phyloP scores from a whole-genome alignment of 2,888 invertebrate genomes.

The Camponotus fellah region DNA sequence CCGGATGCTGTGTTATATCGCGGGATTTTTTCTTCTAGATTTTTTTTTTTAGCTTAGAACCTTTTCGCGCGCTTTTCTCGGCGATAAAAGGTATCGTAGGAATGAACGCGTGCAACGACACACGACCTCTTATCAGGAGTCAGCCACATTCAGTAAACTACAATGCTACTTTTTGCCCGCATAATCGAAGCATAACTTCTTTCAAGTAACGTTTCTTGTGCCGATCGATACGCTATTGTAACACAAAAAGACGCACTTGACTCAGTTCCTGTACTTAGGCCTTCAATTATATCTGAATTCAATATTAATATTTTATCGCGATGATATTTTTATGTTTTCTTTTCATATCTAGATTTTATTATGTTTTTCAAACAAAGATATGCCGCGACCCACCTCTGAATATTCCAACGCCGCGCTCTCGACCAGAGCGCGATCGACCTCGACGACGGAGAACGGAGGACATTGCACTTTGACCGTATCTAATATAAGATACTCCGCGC shows the following conservation, averaged over 20 bases:
- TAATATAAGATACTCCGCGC: conserved; percentile 73
- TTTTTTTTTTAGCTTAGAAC: conserved; percentile 41
- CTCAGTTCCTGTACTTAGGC: conserved; percentile 7
- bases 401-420: conserved; percentile 60
- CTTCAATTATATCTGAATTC: conserved; percentile 20
- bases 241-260: conserved; percentile 20
- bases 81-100: neutral
- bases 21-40: conserved; percentile 53
- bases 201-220: neutral
- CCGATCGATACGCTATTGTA: conserved; percentile 6
- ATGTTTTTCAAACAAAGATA: conserved; percentile 39
- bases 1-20: conserved; percentile 55
- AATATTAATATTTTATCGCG: conserved; percentile 11
- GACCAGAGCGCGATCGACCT: conserved; percentile 67
- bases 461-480: conserved; percentile 77
- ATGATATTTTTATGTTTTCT: neutral
- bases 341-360: conserved; percentile 10
- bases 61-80: conserved; percentile 39
- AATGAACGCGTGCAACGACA: neutral
- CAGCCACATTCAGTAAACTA: neutral
- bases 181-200: conserved; percentile 16
- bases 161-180: neutral
- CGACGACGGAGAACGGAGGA: conserved; percentile 68
- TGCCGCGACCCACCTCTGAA: conserved; percentile 59
- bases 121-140: neutral